Conservation (phyloP, 2,113 vertebrate species). For the Myanophis thanlyinensis region DNA sequence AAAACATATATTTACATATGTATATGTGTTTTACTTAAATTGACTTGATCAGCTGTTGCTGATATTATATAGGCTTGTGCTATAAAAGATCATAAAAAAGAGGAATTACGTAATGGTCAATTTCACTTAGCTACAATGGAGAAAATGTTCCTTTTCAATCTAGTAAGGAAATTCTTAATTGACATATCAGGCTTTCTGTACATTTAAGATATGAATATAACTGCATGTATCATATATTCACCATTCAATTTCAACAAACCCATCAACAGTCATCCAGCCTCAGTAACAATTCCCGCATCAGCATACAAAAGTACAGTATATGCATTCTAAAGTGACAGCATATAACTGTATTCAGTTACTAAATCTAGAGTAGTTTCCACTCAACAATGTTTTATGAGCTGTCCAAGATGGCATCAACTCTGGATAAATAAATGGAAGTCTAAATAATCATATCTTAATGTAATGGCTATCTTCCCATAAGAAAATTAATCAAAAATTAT, state of each 20-base stretch:
- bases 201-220: neutral
- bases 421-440: neutral
- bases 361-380: neutral
- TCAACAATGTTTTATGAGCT: neutral
- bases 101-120: neutral
- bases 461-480: neutral
- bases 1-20: neutral
- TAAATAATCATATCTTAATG: neutral
- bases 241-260: neutral
- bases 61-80: neutral
- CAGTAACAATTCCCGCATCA: neutral
- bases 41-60: neutral
- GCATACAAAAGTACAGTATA: neutral
- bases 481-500: neutral
- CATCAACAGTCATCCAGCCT: neutral
- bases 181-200: too few species aligned
- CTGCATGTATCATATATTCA: neutral
- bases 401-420: neutral
- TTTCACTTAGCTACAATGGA: neutral
- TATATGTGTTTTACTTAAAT: neutral
- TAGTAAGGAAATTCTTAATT: too few species aligned
- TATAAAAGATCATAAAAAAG: neutral
- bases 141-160: too few species aligned
- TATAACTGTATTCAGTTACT: neutral
- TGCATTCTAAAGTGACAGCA: neutral